phyloP scores from a whole-genome alignment of 2,888 invertebrate genomes.

The Doris montereyensis region DNA sequence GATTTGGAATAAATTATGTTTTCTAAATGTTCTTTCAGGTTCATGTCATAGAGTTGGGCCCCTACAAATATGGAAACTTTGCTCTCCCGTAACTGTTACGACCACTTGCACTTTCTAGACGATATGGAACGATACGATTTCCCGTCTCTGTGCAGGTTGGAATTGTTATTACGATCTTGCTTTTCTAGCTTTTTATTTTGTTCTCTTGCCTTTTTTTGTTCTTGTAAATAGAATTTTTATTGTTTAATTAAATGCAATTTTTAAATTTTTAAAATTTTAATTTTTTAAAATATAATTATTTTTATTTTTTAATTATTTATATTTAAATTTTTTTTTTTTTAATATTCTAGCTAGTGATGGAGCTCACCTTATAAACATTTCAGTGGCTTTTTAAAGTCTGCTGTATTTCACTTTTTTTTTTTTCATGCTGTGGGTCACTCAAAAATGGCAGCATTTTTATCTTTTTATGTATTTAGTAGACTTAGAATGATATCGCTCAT shows the following conservation, averaged over 20 bases:
- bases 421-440: no score
- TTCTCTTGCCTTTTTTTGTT: no score
- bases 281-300: not conserved
- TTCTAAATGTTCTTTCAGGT: constrained; percentile 57
- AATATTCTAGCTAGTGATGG: not conserved
- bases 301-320: not conserved
- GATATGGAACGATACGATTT: constrained; percentile 71
- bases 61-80: constrained; percentile 71
- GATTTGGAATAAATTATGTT: not conserved
- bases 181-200: no score
- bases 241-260: no score
- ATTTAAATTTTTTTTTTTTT: not conserved
- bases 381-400: no score
- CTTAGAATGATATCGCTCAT: no score
- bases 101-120: constrained; percentile 68
- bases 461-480: no score
- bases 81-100: constrained; percentile 69
- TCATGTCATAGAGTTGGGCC: constrained; percentile 72
- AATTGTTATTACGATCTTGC: no score
- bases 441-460: no score
- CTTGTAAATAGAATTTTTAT: no score
- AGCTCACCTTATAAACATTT: no score
- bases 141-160: constrained; percentile 72
- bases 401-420: no score
- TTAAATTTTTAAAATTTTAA: not conserved